Base-by-base conservation (phyloP, 2,113 vertebrate species). In the Oreochromis tanganicae region DNA sequence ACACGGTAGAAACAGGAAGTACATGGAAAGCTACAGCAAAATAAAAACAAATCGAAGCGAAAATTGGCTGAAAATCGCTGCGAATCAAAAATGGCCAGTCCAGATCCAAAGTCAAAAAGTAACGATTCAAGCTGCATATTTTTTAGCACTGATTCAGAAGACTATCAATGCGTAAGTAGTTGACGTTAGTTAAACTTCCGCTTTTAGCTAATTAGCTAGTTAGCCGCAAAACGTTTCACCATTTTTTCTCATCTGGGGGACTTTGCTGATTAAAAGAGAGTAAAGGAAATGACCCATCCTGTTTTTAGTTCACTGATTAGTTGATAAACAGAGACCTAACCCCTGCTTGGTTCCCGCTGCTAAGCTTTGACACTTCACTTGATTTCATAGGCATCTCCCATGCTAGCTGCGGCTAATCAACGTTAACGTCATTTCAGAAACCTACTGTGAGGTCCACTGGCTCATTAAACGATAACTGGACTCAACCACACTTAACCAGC, bases 151-250 rank as follows among this genome's bases (percentile, higher is more conserved):
- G 68, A 90, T 2, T 92, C 94, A 50, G 93, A 95, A 24, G 96
- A 96, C 82, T 95, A 96, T 91, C 94, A 89, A 94, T 96, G 96
- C 91, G 96, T 97, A 95, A 97, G 97, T 97, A 91, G 52, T 50
- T 7, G 38, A 43, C 29, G 5, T 57, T 24, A 57, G 41, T 27
- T 24, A 80, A 50, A 82, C 50, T 61, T 17, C n/a, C 36, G 6
- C 83, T 52, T 89, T 59, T 88, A 83, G 89, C 82, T 87, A 91
- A 73, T 82, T 82, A 85, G 81, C 87, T 38, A 16, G 87, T 71
- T 88, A 92, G 85, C 59, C 17, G 4, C 19, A 61, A 29, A 36
- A 17, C 59, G 75, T 68, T 21, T 68, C n/a, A 52, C n/a, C 10
- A 12, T 75, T 32, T 78, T 56, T 27, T 32, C 16, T 32, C 21